phyloP scores from a whole-genome alignment of 2,797 vertebrate species.

The Danio aesculapii region DNA sequence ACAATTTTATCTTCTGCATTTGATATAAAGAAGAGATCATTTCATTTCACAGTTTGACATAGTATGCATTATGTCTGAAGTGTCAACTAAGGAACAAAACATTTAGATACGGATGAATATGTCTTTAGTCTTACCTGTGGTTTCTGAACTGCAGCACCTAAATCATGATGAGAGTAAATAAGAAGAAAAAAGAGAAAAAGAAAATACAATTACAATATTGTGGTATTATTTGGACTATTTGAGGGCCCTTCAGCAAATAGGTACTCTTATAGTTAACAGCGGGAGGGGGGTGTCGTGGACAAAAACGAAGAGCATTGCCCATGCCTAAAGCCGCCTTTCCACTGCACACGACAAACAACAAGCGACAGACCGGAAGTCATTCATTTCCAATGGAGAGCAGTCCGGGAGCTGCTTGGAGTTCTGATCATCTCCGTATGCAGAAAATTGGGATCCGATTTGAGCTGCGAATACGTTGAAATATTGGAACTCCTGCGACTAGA shows the following conservation, averaged over 20 bases:
- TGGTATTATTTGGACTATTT: background rate
- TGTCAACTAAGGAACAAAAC: background rate
- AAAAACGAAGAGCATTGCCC: too few species aligned
- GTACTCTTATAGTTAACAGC: background rate
- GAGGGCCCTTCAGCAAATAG: background rate
- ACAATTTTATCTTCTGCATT: background rate
- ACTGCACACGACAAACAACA: too few species aligned
- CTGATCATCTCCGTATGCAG: too few species aligned
- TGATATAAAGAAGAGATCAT: background rate
- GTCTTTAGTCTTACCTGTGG: slow-evolving; percentile 2
- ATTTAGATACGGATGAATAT: background rate
- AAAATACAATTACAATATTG: background rate
- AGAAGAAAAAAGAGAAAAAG: too few species aligned
- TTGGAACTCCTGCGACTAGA: too few species aligned
- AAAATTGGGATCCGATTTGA: too few species aligned
- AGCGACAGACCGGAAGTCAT: too few species aligned
- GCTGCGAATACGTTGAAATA: too few species aligned
- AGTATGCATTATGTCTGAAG: background rate
- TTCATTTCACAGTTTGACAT: background rate
- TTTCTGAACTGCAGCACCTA: slow-evolving; percentile 80
- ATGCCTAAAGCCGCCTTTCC: too few species aligned
- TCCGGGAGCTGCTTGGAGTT: too few species aligned
- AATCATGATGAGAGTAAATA: slow-evolving; percentile 76
- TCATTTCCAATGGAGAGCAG: too few species aligned
- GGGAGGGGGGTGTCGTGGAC: too few species aligned